These are phyloP conservation scores for Cryptotis parvus DNA, from an alignment of 2,113 vertebrate genomes.

Conservation along the genomic window DNA sequence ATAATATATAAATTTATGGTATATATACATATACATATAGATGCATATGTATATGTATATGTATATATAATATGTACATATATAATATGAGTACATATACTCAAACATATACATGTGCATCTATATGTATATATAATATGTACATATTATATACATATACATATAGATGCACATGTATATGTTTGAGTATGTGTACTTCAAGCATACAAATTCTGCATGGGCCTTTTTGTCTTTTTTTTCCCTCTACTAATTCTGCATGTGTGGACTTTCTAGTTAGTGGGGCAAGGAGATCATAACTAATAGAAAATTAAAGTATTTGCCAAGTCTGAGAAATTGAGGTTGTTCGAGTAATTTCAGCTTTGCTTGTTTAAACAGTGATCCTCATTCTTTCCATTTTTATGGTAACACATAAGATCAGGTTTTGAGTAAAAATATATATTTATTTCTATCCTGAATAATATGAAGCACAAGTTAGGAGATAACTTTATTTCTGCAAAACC, in stretches of 20 bases:
- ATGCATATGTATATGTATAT: too few relatives aligned
- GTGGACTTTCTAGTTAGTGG: neutral
- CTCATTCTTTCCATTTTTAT: slow-evolving; percentile 18
- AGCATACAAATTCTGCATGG: neutral
- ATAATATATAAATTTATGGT: too few relatives aligned
- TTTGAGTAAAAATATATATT: neutral
- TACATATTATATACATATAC: too few relatives aligned
- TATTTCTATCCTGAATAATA: neutral
- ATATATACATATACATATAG: too few relatives aligned
- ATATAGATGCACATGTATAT: too few relatives aligned
- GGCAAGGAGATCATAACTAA: neutral
- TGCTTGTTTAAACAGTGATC: neutral
- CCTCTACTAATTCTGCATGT: slow-evolving; percentile 11
- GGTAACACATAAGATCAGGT: neutral
- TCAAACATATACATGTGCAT: too few relatives aligned
- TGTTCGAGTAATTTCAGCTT: slow-evolving; percentile 27
- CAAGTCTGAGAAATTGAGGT: neutral
- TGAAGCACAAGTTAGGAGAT: neutral
- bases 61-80: too few relatives aligned
- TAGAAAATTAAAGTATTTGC: slow-evolving; percentile 4
- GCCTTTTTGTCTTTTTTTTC: neutral
- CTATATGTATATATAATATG: too few relatives aligned
- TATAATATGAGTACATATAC: too few relatives aligned
- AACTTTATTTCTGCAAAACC: too few relatives aligned
- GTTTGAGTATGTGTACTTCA: neutral